Evolutionary conservation across 1,140 invertebrate genomes (phyloP), one percentile per base, ranked within the genome.

Genomic region (Diplogasteroides magnus): DNA sequence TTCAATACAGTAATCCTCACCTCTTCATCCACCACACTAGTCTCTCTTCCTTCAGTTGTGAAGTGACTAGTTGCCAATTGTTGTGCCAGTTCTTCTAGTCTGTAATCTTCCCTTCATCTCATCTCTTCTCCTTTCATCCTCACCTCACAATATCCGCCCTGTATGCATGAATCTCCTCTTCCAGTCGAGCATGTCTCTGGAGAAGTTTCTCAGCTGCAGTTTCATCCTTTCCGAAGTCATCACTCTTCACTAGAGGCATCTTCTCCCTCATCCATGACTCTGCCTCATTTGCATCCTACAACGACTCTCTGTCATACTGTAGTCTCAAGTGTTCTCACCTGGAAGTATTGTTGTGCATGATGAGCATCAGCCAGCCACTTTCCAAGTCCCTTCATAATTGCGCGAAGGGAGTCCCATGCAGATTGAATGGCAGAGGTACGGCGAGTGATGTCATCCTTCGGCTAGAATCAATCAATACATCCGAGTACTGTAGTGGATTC

Each of bases 241-340:
- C 87, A 0, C 91, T 92, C n/a, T 88, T 87, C 0, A 93, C 90
- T 27, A 97, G 85, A 0, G 92, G 88, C 83, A 91, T 89, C 83
- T 93, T 93, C 82, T 97, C 93, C 74, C 91, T 90, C 85, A 98
- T 89, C 93, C 94, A 98, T 0, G 93, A 95, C 78, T 97, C 94
- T 0, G 93, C 91, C 83, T 98, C 95, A 84, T 98, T 97, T 0
- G 93, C 94, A 85, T 98, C 94, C 1, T 92, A 61, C 14, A 26
- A 19, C 23, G 15, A 19, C 55, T 0, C 15, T 56, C 15, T 56
- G 0, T 23, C 55, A 56, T 14, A 56, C 48, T 56, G 13, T 56
- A 56, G 23, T 26, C 59, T 13, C 23, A 60, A 13, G 25, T 15
- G 14, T 26, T 15, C 1, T 61, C 25, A 68, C 79, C 56, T 82